phyloP scores from a whole-genome alignment of 2,888 invertebrate genomes.

The Gymnocheta viridis region DNA sequence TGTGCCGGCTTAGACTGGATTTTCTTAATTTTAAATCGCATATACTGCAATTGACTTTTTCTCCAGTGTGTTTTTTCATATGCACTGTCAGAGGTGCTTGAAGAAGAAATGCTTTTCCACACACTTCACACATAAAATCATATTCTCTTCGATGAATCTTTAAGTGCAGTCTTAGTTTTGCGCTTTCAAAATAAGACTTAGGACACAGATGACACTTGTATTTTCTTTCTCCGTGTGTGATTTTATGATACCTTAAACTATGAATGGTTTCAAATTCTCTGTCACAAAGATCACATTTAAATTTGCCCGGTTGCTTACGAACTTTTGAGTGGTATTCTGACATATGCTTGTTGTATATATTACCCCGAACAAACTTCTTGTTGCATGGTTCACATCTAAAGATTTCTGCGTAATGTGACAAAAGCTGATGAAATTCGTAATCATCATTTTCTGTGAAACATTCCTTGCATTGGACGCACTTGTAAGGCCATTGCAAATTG shows the following conservation, averaged over 20 bases:
- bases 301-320: background rate
- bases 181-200: slow-evolving; percentile 12
- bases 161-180: slow-evolving; percentile 8
- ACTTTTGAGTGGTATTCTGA: background rate
- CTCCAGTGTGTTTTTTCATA: slow-evolving; percentile 44
- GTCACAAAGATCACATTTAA: slow-evolving; percentile 18
- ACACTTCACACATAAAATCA: slow-evolving; percentile 46
- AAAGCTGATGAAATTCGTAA: slow-evolving; percentile 48
- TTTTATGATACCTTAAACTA: slow-evolving; percentile 10
- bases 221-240: slow-evolving; percentile 30
- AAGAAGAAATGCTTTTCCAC: slow-evolving; percentile 40
- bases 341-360: slow-evolving; percentile 36
- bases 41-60: slow-evolving; percentile 47
- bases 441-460: slow-evolving; percentile 51
- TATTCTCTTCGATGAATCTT: slow-evolving; percentile 33
- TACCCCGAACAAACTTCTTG: slow-evolving; percentile 14
- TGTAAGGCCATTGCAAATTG: slow-evolving; percentile 50
- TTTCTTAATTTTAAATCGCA: slow-evolving; percentile 48
- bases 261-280: background rate
- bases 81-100: background rate
- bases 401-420: slow-evolving; percentile 42
- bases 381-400: slow-evolving; percentile 46
- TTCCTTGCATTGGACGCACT: slow-evolving; percentile 57
- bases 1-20: slow-evolving; percentile 36
- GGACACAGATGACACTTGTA: slow-evolving; percentile 47